Percentiles rank a stretch among this genome's conserved stretches.
Conservation (phyloP, 23 tunicate species). For the Halocynthia aurantium region DNA sequence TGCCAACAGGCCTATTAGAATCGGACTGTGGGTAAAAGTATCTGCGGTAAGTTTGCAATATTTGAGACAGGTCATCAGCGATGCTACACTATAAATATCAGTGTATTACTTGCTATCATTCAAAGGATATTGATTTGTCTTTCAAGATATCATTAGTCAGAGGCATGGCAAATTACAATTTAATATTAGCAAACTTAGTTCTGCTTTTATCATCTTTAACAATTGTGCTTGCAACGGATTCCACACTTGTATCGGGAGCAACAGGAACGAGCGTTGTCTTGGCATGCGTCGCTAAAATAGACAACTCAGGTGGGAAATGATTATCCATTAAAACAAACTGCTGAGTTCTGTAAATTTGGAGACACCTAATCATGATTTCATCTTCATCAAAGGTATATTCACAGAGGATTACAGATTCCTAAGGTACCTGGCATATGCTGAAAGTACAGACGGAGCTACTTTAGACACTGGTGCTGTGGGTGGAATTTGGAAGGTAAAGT, state of each 20-base stretch:
- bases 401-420: slow-evolving; percentile 30
- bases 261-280: slow-evolving; percentile 40
- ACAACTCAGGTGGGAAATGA: slow-evolving; percentile 32
- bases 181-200: too few relatives aligned
- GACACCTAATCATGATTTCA: too few relatives aligned
- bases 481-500: slow-evolving; percentile 62
- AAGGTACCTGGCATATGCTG: slow-evolving; percentile 50
- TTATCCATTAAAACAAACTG: not conserved
- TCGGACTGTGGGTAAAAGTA: too few relatives aligned
- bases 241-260: slow-evolving; percentile 22
- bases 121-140: too few relatives aligned
- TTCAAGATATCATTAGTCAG: too few relatives aligned
- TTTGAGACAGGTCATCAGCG: too few relatives aligned
- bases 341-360: not conserved
- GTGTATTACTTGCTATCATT: too few relatives aligned
- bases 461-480: slow-evolving; percentile 13
- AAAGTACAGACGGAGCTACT: slow-evolving; percentile 30
- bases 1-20: too few relatives aligned
- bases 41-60: too few relatives aligned
- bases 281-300: slow-evolving; percentile 39
- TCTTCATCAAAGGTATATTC: slow-evolving; percentile 35
- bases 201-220: too few relatives aligned
- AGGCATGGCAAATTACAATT: too few relatives aligned
- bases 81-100: too few relatives aligned
- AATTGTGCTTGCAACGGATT: slow-evolving; percentile 8